Conservation (phyloP, 1,140 invertebrate species). For the Berghia stephanieae region DNA sequence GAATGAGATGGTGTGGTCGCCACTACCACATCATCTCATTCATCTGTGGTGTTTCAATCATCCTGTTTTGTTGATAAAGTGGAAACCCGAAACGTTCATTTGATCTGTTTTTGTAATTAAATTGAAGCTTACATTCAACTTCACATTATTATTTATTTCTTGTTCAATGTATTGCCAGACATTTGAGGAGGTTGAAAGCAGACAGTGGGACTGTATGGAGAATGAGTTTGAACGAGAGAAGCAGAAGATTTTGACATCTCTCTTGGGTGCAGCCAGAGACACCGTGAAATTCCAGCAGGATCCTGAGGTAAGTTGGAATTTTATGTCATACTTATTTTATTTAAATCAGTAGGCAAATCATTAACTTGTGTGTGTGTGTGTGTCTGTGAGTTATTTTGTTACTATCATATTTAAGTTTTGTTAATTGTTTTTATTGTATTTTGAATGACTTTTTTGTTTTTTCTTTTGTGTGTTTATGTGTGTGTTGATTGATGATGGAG, state of each 20-base stretch:
- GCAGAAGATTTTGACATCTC: slow-evolving; percentile 84
- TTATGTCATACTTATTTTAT: background rate
- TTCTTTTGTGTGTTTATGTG: background rate
- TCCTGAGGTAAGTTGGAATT: slow-evolving; percentile 50
- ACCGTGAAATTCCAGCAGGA: slow-evolving; percentile 77
- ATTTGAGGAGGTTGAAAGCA: slow-evolving; percentile 71
- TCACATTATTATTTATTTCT: slow-evolving; percentile 35
- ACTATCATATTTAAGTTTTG: too few species aligned
- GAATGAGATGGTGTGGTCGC: too few species aligned
- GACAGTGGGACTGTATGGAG: slow-evolving; percentile 83
- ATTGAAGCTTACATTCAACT: background rate
- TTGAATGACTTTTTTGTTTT: background rate
- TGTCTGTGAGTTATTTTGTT: too few species aligned
- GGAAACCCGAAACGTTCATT: background rate
- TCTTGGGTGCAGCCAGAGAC: slow-evolving; percentile 85
- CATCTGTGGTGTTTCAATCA: too few species aligned
- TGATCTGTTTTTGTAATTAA: background rate
- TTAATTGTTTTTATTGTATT: background rate
- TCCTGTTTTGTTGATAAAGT: too few species aligned
- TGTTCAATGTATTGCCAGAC: too few species aligned
- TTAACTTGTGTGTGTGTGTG: too few species aligned
- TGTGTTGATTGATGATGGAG: background rate
- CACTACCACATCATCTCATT: too few species aligned
- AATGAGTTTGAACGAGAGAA: slow-evolving; percentile 91
- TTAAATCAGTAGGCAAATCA: too few species aligned